These are phyloP conservation scores for Trypoxylon attenuatum DNA, from an alignment of 2,888 invertebrate genomes.

Conservation along the genomic window DNA sequence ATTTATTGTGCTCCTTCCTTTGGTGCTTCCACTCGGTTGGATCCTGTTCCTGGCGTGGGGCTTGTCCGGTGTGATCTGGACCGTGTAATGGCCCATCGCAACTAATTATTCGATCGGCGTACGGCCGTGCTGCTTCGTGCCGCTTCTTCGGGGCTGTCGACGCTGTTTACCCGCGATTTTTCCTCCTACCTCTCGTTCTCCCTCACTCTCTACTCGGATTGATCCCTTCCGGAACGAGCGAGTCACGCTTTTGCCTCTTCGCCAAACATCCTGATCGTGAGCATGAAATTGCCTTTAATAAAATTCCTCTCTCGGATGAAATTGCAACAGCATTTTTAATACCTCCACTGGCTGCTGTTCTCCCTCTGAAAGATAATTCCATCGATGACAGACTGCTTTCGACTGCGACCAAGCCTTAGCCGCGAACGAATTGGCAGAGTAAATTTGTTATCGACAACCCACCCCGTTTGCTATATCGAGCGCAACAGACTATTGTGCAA, in stretches of 20 bases:
- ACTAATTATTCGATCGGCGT: slow-evolving; percentile 49
- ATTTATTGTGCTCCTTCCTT: slow-evolving; percentile 35
- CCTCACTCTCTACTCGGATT: background rate
- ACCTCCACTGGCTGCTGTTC: no score
- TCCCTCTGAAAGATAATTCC: no score
- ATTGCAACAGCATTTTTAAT: no score
- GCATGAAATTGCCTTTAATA: no score
- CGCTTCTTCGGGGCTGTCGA: slow-evolving; percentile 26
- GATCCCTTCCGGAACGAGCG: slow-evolving; percentile 7
- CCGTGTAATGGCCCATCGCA: slow-evolving; percentile 24
- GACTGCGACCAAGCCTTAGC: no score
- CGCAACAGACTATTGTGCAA: background rate
- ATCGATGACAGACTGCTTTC: no score
- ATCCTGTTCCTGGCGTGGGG: slow-evolving; percentile 5
- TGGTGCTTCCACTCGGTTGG: background rate
- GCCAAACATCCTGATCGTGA: background rate
- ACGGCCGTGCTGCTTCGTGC: no score
- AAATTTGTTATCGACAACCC: no score
- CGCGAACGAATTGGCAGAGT: no score
- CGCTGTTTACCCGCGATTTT: slow-evolving; percentile 23
- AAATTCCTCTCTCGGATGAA: no score
- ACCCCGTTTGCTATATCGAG: background rate
- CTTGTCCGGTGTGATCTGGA: background rate
- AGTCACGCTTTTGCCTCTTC: slow-evolving; percentile 6
- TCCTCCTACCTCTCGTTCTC: no score